Percentiles rank a stretch among this genome's conserved stretches.
phyloP scores from a whole-genome alignment of 2,888 invertebrate species.

The Temnothorax unifasciatus region DNA sequence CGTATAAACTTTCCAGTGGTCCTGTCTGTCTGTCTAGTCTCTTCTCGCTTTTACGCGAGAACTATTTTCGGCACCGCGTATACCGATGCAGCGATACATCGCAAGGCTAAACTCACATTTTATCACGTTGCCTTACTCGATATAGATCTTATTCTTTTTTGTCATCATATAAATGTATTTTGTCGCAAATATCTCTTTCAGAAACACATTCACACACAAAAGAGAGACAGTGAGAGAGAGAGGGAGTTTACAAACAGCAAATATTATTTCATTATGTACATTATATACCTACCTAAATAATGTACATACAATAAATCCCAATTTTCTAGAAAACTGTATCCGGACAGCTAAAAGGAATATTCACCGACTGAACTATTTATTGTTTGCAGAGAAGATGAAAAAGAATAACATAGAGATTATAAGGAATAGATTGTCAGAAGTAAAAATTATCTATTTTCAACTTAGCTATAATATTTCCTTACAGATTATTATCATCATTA shows the following conservation, averaged over 20 bases:
- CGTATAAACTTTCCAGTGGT: conserved; percentile 3
- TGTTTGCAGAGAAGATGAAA: neutral
- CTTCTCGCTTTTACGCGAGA: conserved; percentile 23
- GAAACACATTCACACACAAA: neutral
- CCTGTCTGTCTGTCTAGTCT: neutral
- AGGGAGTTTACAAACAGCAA: neutral
- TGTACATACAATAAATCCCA: neutral
- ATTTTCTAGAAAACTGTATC: neutral
- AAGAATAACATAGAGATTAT: neutral
- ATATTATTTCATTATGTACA: too few relatives aligned
- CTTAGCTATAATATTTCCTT: neutral
- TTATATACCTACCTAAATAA: too few relatives aligned
- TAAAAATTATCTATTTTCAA: neutral
- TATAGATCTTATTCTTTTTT: neutral
- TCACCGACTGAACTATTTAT: neutral
- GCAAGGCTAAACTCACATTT: conserved; percentile 13
- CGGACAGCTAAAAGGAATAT: neutral
- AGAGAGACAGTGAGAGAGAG: neutral
- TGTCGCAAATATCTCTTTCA: neutral
- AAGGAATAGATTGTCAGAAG: neutral
- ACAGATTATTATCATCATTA: neutral
- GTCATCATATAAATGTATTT: neutral
- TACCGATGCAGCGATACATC: conserved; percentile 10
- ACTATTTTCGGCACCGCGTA: conserved; percentile 42
- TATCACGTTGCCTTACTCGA: neutral